Evolutionary conservation across 2,797 vertebrate species (phyloP).

Genomic region (Sebastes nivosus): DNA sequence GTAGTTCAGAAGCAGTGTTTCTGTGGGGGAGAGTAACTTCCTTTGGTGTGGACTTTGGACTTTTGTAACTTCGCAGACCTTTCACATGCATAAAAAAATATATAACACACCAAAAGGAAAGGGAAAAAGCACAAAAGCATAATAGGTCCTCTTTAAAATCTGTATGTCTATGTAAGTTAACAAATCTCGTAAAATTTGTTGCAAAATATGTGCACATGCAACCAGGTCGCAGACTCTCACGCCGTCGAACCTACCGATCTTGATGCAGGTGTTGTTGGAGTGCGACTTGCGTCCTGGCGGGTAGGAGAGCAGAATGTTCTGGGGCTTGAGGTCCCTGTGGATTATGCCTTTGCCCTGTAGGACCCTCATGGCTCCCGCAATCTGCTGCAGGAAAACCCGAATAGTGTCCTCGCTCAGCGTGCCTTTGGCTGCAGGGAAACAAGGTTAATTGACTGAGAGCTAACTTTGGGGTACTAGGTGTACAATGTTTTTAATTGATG

Average conservation of each 20-base stretch:
- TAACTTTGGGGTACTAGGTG: not conserved
- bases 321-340: conserved; percentile 95
- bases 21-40: too few relatives aligned
- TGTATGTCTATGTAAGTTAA: not conserved
- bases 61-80: too few relatives aligned
- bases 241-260: conserved; percentile 87
- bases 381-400: conserved; percentile 96
- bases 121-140: too few relatives aligned
- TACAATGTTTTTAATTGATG: not conserved
- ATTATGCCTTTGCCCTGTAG: conserved; percentile 96
- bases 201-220: not conserved
- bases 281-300: conserved; percentile 90
- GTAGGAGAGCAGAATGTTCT: conserved; percentile 94
- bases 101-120: too few relatives aligned
- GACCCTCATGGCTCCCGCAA: conserved; percentile 94
- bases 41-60: too few relatives aligned
- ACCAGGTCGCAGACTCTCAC: not conserved
- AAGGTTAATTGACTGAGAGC: not conserved
- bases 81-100: too few relatives aligned
- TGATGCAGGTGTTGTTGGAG: conserved; percentile 95
- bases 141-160: too few relatives aligned
- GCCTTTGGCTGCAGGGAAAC: conserved; percentile 87
- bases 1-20: too few relatives aligned
- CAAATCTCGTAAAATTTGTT: not conserved
- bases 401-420: conserved; percentile 98